Percentiles rank a stretch among this genome's conserved stretches.
Conservation (phyloP, 1,140 invertebrate genomes). For the Spodoptera litura region DNA sequence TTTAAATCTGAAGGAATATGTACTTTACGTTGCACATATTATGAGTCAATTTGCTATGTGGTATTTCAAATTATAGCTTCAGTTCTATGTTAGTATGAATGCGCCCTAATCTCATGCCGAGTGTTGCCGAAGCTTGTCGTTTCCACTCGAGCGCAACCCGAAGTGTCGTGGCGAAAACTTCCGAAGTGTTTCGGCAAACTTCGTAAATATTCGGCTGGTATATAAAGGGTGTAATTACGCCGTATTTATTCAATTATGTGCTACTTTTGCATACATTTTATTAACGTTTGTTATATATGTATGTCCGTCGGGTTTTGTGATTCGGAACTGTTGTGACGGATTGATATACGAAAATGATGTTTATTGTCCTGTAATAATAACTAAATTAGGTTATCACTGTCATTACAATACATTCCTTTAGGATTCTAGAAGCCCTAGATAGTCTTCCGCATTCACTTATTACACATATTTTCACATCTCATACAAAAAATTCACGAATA, state of each 20-base stretch:
- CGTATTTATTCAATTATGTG: slow-evolving; percentile 38
- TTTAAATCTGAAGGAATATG: no score
- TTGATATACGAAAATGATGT: slow-evolving; percentile 31
- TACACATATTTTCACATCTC: no score
- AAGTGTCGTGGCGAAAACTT: not conserved
- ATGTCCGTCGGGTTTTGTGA: slow-evolving; percentile 40
- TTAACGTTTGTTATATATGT: slow-evolving; percentile 33
- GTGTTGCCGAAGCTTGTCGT: not conserved
- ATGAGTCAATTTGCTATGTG: no score
- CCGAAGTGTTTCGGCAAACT: slow-evolving; percentile 11
- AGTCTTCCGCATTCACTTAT: not conserved
- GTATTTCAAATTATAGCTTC: no score
- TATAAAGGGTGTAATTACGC: not conserved
- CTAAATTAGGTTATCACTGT: not conserved
- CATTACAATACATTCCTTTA: slow-evolving; percentile 8
- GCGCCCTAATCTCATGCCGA: not conserved
- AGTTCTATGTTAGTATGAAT: no score
- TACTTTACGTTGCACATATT: no score
- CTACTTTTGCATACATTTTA: slow-evolving; percentile 39
- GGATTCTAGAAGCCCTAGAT: no score
- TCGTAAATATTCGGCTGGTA: not conserved
- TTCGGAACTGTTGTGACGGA: slow-evolving; percentile 1
- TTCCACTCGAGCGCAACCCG: not conserved
- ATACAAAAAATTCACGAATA: no score
- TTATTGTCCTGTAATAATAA: not conserved